These are phyloP conservation scores for Dioctria rufipes DNA, from an alignment of 2,888 invertebrate species.

Conservation along the genomic window DNA sequence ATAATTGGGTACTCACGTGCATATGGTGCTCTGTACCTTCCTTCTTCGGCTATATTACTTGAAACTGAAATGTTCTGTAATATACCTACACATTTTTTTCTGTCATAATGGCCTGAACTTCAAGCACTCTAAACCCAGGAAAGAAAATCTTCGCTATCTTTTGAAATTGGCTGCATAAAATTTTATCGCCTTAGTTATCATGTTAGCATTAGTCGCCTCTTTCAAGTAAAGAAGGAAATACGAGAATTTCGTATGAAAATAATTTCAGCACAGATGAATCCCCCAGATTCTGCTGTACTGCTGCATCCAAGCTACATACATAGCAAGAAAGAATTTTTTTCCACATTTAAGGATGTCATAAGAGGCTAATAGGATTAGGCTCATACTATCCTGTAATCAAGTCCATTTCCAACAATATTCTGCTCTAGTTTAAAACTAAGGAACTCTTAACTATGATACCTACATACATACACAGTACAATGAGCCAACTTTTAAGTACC, in stretches of 20 bases:
- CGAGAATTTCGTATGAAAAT: slow-evolving; percentile 7
- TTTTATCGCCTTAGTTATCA: slow-evolving; percentile 42
- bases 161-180: slow-evolving; percentile 41
- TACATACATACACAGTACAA: neutral
- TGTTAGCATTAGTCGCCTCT: slow-evolving; percentile 11
- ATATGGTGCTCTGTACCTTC: slow-evolving; percentile 45
- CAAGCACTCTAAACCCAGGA: neutral
- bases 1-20: slow-evolving; percentile 41
- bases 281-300: neutral
- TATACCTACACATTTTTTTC: neutral
- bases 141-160: slow-evolving; percentile 34
- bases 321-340: neutral
- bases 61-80: slow-evolving; percentile 34
- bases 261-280: neutral
- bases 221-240: slow-evolving; percentile 6
- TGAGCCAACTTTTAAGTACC: slow-evolving; percentile 1
- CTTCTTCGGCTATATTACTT: slow-evolving; percentile 22
- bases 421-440: too few species aligned
- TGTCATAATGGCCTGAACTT: slow-evolving; percentile 9
- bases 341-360: slow-evolving; percentile 12
- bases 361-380: slow-evolving; percentile 26
- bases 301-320: neutral
- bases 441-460: too few species aligned
- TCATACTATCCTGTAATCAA: slow-evolving; percentile 14
- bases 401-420: neutral